Percentiles rank a stretch among this genome's conserved stretches.
These are phyloP conservation scores for Emesis furor DNA, from an alignment of 2,888 invertebrate genomes.

Conservation along the genomic window DNA sequence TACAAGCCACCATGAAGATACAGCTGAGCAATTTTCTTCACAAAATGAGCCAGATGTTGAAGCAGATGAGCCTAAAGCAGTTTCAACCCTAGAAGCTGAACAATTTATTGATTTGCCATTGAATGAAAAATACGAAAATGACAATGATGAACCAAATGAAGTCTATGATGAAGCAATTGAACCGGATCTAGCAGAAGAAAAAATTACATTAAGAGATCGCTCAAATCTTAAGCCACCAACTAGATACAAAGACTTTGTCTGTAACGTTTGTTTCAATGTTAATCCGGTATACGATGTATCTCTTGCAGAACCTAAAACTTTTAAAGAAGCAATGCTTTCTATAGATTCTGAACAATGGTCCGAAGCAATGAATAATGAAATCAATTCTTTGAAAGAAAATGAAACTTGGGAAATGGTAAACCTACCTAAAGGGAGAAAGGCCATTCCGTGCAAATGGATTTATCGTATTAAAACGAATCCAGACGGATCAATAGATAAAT, in stretches of 20 bases:
- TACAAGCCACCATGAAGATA: too few relatives aligned
- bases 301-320: neutral
- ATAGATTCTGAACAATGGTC: neutral
- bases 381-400: neutral
- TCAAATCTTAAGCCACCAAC: neutral
- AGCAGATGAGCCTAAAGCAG: neutral
- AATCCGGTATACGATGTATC: neutral
- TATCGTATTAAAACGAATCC: neutral
- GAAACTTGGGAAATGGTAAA: neutral
- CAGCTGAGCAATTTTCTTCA: neutral
- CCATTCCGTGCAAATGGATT: neutral
- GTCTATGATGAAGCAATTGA: too few relatives aligned
- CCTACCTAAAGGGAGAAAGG: neutral
- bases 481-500: neutral
- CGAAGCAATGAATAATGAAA: neutral
- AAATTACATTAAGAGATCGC: neutral
- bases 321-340: neutral
- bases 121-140: neutral
- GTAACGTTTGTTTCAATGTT: neutral
- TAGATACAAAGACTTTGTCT: constrained; percentile 3
- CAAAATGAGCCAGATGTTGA: neutral
- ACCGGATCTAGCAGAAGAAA: neutral
- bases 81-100: neutral
- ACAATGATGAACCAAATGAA: too few relatives aligned
- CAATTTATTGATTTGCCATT: neutral